Conservation (phyloP, 2,113 vertebrate species). For the Girardinichthys multiradiatus region DNA sequence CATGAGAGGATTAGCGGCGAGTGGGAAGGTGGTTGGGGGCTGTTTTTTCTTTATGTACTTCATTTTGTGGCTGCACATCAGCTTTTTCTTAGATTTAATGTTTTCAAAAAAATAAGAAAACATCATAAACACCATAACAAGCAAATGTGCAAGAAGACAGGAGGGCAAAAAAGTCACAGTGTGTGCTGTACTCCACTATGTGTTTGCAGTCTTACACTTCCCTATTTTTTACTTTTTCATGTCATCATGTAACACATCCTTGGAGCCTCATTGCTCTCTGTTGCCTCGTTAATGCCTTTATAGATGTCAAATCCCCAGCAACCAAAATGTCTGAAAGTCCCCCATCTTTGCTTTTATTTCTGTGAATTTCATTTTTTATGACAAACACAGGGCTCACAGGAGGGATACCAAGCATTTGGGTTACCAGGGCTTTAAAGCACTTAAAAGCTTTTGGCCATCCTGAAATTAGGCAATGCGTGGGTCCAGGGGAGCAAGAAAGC, state of each 20-base stretch:
- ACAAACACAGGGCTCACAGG: slow-evolving; percentile 57
- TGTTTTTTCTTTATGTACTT: slow-evolving; percentile 69
- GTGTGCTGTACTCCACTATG: slow-evolving; percentile 21
- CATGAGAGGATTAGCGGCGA: slow-evolving; percentile 74
- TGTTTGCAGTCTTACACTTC: slow-evolving; percentile 20
- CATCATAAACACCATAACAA: slow-evolving; percentile 64
- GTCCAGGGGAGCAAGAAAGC: slow-evolving; percentile 58
- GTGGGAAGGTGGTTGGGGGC: slow-evolving; percentile 67
- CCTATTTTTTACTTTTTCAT: slow-evolving; percentile 28
- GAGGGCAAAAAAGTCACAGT: slow-evolving; percentile 47
- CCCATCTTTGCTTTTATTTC: slow-evolving; percentile 63
- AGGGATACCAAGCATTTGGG: slow-evolving; percentile 63
- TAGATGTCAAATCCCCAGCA: slow-evolving; percentile 53
- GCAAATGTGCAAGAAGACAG: slow-evolving; percentile 43
- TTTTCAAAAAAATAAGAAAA: slow-evolving; percentile 61
- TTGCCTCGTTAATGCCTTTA: slow-evolving; percentile 57
- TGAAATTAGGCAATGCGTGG: slow-evolving; percentile 56
- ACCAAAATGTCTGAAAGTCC: slow-evolving; percentile 38
- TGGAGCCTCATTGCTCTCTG: slow-evolving; percentile 52
- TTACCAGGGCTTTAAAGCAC: slow-evolving; percentile 74
- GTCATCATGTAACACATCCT: slow-evolving; percentile 37
- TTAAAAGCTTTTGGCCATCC: slow-evolving; percentile 72
- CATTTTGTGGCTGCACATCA: slow-evolving; percentile 54
- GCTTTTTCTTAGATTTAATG: slow-evolving; percentile 25
- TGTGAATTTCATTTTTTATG: slow-evolving; percentile 63